Evolutionary conservation across 2,113 vertebrate species (phyloP).

Genomic region (Poeciliopsis turrubarensis): DNA sequence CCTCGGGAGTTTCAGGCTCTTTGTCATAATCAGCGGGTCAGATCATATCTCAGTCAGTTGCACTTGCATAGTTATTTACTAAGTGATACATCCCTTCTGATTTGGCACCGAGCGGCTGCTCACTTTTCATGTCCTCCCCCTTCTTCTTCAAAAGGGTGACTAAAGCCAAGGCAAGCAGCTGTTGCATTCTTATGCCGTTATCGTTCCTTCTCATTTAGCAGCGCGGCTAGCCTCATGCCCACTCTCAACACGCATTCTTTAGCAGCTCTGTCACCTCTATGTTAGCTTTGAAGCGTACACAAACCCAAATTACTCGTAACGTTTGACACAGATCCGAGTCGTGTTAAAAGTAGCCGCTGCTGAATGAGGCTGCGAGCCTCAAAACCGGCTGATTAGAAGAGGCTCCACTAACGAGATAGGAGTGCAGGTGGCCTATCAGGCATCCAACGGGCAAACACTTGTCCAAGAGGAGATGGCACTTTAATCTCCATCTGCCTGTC

Average conservation of each 20-base stretch:
- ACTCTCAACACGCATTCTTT: slow-evolving; percentile 65
- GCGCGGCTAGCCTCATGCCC: slow-evolving; percentile 45
- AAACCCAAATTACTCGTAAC: slow-evolving; percentile 59
- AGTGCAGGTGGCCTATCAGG: slow-evolving; percentile 25
- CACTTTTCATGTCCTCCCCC: slow-evolving; percentile 47
- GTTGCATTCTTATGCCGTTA: slow-evolving; percentile 58
- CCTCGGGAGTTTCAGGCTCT: slow-evolving; percentile 31
- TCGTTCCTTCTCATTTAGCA: slow-evolving; percentile 65
- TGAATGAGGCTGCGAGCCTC: slow-evolving; percentile 5
- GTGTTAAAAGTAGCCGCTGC: slow-evolving; percentile 50
- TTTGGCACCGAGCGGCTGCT: slow-evolving; percentile 47
- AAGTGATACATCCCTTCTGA: slow-evolving; percentile 60
- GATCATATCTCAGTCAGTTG: slow-evolving; percentile 49
- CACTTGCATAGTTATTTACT: slow-evolving; percentile 38
- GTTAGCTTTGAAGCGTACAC: slow-evolving; percentile 60
- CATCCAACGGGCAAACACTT: slow-evolving; percentile 22
- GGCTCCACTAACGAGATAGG: slow-evolving; percentile 30
- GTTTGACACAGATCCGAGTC: slow-evolving; percentile 54
- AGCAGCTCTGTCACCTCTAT: slow-evolving; percentile 60
- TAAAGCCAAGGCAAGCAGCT: slow-evolving; percentile 56
- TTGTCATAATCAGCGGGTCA: slow-evolving; percentile 48
- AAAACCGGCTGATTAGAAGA: slow-evolving; percentile 21
- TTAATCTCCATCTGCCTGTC: slow-evolving; percentile 41
- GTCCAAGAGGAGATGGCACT: slow-evolving; percentile 3
- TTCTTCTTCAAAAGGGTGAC: slow-evolving; percentile 43